A percentile compares a stretch with the other conserved stretches of the same genome.
These are phyloP conservation scores for Panagrolaimus sp. DNA, from an alignment of 1,140 invertebrate genomes.

Conservation along the genomic window DNA sequence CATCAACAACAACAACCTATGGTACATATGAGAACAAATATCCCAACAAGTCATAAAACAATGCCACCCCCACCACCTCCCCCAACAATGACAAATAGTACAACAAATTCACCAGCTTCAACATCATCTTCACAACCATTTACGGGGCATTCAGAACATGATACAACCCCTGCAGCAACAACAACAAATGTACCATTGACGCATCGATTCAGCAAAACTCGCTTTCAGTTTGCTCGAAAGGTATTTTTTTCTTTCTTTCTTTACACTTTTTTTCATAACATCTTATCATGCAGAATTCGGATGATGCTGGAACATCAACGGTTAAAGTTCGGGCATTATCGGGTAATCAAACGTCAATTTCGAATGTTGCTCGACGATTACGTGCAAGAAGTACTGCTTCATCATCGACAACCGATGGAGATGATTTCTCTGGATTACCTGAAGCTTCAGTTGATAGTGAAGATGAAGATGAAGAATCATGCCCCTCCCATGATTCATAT, in stretches of 20 bases:
- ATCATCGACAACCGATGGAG: slow-evolving; percentile 51
- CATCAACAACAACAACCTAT: neutral
- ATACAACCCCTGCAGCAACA: neutral
- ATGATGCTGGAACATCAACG: slow-evolving; percentile 15
- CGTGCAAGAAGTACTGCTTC: slow-evolving; percentile 54
- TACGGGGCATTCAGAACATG: slow-evolving; percentile 7
- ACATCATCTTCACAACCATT: slow-evolving; percentile 11
- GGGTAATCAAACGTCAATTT: slow-evolving; percentile 4
- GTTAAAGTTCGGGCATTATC: slow-evolving; percentile 35
- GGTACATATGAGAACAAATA: neutral
- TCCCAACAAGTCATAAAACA: slow-evolving; percentile 13
- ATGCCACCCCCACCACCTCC: slow-evolving; percentile 24
- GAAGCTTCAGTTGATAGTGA: slow-evolving; percentile 89
- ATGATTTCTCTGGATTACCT: slow-evolving; percentile 65
- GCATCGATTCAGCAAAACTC: slow-evolving; percentile 31
- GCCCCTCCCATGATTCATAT: slow-evolving; percentile 70
- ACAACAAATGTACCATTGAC: slow-evolving; percentile 19
- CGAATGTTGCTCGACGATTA: slow-evolving; percentile 60
- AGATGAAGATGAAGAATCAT: slow-evolving; percentile 76
- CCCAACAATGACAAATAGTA: slow-evolving; percentile 16
- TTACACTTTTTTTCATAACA: neutral
- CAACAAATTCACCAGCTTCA: slow-evolving; percentile 10
- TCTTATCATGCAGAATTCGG: slow-evolving; percentile 2
- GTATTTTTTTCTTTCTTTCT: slow-evolving; percentile 17
- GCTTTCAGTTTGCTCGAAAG: slow-evolving; percentile 29